These are phyloP conservation scores for human DNA, from an alignment of 2,113 vertebrate species.

Conservation along the genomic window GRCh38 chrX:50973501-50974000, in stretches of 20 bases:
- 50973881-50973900: background rate
- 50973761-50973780: background rate
- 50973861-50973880: background rate
- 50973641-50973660: background rate
- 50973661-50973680: background rate
- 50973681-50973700: background rate
- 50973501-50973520: background rate
- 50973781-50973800: background rate
- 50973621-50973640: background rate
- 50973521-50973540: background rate
- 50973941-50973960: background rate
- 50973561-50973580: background rate
- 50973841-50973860: background rate
- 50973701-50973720: background rate
- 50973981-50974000: background rate
- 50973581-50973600: background rate
- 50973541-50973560: background rate
- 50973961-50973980: background rate
- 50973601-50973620: background rate
- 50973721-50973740: background rate
- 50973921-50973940: background rate
- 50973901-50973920: background rate
- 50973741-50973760: background rate
- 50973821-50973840: background rate
- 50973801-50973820: background rate